Conservation (phyloP, 2,797 vertebrate genomes). For the Pachyuromys duprasi region DNA sequence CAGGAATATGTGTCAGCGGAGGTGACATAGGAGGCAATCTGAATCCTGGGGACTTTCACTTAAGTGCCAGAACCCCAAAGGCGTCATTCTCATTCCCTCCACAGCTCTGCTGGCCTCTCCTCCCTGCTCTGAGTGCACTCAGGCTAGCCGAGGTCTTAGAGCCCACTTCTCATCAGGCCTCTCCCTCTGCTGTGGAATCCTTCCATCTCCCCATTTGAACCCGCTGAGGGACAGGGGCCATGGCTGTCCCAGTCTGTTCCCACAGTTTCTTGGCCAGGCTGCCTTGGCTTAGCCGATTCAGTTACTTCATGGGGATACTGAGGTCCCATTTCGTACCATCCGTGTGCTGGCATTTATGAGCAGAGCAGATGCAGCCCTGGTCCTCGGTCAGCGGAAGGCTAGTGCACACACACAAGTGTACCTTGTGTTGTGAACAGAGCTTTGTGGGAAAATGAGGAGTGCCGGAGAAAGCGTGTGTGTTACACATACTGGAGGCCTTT, state of each 20-base stretch:
- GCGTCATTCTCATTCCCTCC: neutral
- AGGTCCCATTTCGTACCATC: neutral
- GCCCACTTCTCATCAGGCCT: neutral
- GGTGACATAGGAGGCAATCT: neutral
- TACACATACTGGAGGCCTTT: neutral
- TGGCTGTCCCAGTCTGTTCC: neutral
- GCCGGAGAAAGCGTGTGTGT: neutral
- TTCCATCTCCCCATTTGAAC: no score
- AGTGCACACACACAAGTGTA: neutral
- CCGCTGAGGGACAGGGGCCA: neutral
- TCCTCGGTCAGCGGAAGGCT: neutral
- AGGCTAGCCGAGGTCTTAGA: neutral
- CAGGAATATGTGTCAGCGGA: neutral
- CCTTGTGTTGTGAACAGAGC: neutral
- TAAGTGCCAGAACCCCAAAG: neutral
- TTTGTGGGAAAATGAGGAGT: neutral
- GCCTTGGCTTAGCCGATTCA: neutral
- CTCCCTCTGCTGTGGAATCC: neutral
- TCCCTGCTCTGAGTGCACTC: neutral
- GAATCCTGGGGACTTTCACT: neutral
- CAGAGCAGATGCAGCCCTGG: neutral
- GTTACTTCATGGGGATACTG: neutral
- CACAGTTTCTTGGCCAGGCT: neutral
- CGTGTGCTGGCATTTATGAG: neutral
- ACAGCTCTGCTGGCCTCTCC: neutral